A percentile compares a stretch with the other conserved stretches of the same genome.
Evolutionary conservation across 2,888 invertebrate genomes (phyloP).

Genomic region (Zygogramma bicolorata): DNA sequence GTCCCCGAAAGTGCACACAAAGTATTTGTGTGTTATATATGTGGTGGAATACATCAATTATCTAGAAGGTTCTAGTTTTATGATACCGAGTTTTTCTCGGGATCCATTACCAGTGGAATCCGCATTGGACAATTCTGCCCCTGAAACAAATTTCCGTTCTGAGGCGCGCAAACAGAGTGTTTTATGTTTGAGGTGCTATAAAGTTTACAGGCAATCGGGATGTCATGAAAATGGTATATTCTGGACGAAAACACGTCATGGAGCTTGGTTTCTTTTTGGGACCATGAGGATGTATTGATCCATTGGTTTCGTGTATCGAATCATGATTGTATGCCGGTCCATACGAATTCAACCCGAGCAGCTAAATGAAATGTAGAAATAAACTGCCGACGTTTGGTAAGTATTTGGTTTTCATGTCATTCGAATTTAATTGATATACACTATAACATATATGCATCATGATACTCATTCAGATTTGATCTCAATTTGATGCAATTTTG

Average conservation of each 20-base stretch:
- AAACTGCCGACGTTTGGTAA: too few species aligned
- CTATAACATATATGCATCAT: too few species aligned
- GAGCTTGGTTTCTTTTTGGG: not conserved
- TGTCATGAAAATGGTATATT: not conserved
- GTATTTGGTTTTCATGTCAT: too few species aligned
- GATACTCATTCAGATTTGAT: too few species aligned
- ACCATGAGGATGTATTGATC: not conserved
- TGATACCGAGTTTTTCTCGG: not conserved
- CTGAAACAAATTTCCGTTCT: not conserved
- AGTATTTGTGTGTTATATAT: not conserved
- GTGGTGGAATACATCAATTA: conserved; percentile 17
- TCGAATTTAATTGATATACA: too few species aligned
- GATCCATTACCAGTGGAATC: not conserved
- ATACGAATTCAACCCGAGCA: too few species aligned
- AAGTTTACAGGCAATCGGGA: not conserved
- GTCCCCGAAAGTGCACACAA: not conserved
- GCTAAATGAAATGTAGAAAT: too few species aligned
- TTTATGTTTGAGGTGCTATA: not conserved
- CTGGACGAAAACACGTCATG: not conserved
- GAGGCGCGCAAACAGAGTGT: not conserved
- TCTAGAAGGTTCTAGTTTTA: conserved; percentile 2
- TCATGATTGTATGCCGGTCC: too few species aligned
- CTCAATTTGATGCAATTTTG: too few species aligned
- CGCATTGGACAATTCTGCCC: not conserved
- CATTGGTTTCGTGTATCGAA: too few species aligned